Conservation (phyloP, 2,113 vertebrate genomes). For the Mugil cephalus region DNA sequence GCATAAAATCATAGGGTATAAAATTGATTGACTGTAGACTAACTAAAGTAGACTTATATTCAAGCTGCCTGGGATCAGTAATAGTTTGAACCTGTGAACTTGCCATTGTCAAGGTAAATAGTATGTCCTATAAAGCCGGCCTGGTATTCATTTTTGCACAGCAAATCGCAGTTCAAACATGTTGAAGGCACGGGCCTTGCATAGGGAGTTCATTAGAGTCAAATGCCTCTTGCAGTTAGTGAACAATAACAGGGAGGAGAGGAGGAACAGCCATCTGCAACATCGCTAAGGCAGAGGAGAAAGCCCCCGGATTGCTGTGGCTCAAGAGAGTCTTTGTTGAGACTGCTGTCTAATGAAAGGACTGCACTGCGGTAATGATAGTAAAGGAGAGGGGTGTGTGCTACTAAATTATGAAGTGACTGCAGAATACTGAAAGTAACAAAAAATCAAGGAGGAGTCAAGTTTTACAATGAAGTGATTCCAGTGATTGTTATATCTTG, state of each 20-base stretch:
- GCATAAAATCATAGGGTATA: too few relatives aligned
- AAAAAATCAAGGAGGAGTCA: constrained; percentile 5
- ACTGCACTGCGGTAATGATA: constrained; percentile 69
- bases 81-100: not conserved
- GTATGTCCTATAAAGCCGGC: not conserved
- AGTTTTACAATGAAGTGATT: constrained; percentile 13
- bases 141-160: constrained; percentile 12
- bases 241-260: not conserved
- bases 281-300: constrained; percentile 11
- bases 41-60: not conserved
- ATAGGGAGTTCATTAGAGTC: not conserved
- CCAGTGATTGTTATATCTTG: not conserved
- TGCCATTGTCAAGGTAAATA: not conserved
- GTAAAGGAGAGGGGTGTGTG: constrained; percentile 52
- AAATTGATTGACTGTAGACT: not conserved
- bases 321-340: constrained; percentile 59
- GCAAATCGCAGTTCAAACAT: not conserved
- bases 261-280: constrained; percentile 11
- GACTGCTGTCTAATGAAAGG: constrained; percentile 54
- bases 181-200: constrained; percentile 19
- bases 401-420: constrained; percentile 69
- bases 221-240: constrained; percentile 5
- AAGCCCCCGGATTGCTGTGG: constrained; percentile 23
- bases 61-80: constrained; percentile 2
- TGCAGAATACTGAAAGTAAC: constrained; percentile 55